Conservation (phyloP, 2,888 invertebrate species). For the Ypsolopha sequella region DNA sequence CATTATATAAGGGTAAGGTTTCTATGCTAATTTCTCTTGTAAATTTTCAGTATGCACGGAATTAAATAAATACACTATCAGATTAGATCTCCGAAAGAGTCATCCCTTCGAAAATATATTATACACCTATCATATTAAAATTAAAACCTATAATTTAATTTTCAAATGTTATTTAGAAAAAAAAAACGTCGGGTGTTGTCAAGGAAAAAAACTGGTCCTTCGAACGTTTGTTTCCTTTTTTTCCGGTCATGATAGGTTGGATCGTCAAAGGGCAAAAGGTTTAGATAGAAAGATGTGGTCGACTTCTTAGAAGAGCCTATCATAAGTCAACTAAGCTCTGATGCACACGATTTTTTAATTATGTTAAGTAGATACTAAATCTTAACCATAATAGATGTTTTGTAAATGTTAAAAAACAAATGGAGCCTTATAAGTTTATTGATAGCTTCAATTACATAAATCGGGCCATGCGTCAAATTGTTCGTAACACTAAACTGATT, state of each 20-base stretch:
- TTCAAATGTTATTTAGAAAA: slow-evolving; percentile 53
- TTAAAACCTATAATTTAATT: slow-evolving; percentile 70
- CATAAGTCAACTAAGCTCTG: no score
- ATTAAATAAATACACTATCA: neutral
- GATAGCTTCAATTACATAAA: no score
- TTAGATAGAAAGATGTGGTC: neutral
- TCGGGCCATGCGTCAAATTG: no score
- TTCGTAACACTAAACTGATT: no score
- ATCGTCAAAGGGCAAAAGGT: neutral
- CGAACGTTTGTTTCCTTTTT: slow-evolving; percentile 12
- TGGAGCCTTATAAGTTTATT: no score
- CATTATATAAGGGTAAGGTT: no score
- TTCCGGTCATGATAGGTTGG: neutral
- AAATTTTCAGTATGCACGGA: no score
- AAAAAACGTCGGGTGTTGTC: slow-evolving; percentile 55
- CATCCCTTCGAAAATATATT: slow-evolving; percentile 43
- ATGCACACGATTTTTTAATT: neutral
- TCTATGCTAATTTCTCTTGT: no score
- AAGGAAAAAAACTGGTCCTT: slow-evolving; percentile 56
- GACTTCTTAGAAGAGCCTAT: neutral
- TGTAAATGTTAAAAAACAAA: no score
- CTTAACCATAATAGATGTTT: no score
- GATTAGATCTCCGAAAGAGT: slow-evolving; percentile 35
- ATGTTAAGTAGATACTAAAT: neutral
- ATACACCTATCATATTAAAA: slow-evolving; percentile 67